These are phyloP conservation scores for Epinephelus malabaricus DNA, from an alignment of 2,797 vertebrate species.

Conservation along the genomic window DNA sequence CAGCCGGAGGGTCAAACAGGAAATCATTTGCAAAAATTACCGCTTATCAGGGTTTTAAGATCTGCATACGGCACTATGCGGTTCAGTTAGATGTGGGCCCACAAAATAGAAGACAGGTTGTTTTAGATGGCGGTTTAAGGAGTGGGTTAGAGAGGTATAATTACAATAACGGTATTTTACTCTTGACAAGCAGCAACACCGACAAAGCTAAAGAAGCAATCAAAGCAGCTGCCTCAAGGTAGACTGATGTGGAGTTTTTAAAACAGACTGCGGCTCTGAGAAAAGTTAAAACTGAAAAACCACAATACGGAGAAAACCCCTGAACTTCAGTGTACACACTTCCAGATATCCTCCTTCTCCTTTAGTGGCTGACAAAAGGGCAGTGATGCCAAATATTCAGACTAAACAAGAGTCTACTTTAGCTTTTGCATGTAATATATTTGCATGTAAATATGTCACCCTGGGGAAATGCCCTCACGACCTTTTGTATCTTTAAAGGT, in stretches of 20 bases:
- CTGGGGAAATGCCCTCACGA: constrained; percentile 22
- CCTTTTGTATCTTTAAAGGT: constrained; percentile 23
- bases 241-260: background rate
- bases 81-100: background rate
- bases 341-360: background rate
- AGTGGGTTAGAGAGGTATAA: background rate
- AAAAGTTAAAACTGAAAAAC: background rate
- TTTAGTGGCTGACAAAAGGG: background rate
- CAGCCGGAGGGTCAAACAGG: constrained; percentile 37
- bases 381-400: constrained; percentile 7
- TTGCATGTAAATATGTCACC: constrained; percentile 17
- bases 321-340: background rate
- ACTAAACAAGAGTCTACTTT: constrained; percentile 6
- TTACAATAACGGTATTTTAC: background rate
- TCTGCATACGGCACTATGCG: constrained; percentile 9
- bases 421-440: constrained; percentile 10
- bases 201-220: constrained; percentile 22
- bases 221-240: constrained; percentile 6
- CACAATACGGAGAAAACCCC: constrained; percentile 4
- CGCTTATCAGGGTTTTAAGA: constrained; percentile 37
- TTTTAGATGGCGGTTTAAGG: background rate
- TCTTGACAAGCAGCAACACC: constrained; percentile 10
- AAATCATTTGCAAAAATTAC: constrained; percentile 36
- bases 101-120: background rate
- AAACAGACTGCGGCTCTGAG: constrained; percentile 1